A percentile compares a stretch with the other conserved stretches of the same genome.
Evolutionary conservation across 2,113 vertebrate genomes (phyloP).

Genomic region (Anhinga anhinga): DNA sequence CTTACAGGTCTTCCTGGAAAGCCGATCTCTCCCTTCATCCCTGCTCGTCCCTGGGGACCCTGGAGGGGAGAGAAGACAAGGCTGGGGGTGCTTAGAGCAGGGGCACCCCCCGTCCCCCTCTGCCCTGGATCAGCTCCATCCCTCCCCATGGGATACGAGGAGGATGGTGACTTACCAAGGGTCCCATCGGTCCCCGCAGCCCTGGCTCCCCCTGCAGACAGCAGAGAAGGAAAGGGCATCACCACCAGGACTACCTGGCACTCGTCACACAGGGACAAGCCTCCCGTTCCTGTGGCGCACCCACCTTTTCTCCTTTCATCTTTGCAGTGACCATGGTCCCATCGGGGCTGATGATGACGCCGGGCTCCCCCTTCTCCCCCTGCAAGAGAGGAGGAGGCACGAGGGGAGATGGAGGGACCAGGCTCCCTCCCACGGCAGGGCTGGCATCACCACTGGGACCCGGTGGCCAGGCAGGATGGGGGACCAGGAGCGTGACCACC

Average conservation of each 20-base stretch:
- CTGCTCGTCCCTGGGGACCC: conserved; percentile 80
- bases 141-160: rapidly evolving
- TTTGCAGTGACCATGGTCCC: background rate
- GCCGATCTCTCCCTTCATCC: conserved; percentile 92
- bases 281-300: rapidly evolving
- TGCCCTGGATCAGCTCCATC: background rate
- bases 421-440: background rate
- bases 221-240: background rate
- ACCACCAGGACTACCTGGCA: background rate
- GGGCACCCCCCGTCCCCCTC: background rate
- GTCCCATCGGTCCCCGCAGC: conserved; percentile 23
- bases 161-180: conserved; percentile 16
- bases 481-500: background rate
- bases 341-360: conserved; percentile 50
- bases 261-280: rapidly evolving
- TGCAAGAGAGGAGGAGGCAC: background rate
- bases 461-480: background rate
- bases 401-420: background rate
- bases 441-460: background rate
- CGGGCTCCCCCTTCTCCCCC: conserved; percentile 82
- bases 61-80: conserved; percentile 7
- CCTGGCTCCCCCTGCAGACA: conserved; percentile 45
- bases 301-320: conserved; percentile 76
- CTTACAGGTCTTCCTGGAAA: conserved; percentile 93
- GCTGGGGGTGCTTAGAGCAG: background rate